phyloP scores from a whole-genome alignment of 1,140 invertebrate species.

The Cherax quadricarinatus region DNA sequence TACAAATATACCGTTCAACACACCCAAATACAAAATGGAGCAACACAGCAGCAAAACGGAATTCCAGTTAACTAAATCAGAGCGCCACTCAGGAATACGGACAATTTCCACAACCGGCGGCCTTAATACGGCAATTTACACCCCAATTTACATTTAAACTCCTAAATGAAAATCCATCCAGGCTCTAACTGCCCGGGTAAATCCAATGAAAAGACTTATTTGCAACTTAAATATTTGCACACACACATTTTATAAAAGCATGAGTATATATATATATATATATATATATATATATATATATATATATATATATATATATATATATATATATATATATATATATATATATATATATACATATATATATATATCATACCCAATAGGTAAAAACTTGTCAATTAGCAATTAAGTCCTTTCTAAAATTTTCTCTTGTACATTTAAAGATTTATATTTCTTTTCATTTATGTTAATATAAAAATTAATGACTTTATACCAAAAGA shows the following conservation, averaged over 20 bases:
- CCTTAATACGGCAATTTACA: not conserved
- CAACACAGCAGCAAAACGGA: too few species aligned
- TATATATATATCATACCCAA: not conserved
- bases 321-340: not conserved
- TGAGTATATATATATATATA: too few species aligned
- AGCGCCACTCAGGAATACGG: not conserved
- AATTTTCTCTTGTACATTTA: too few species aligned
- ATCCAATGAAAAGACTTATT: not conserved
- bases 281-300: not conserved
- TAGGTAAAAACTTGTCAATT: too few species aligned
- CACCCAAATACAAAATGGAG: too few species aligned
- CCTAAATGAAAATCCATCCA: conserved; percentile 6
- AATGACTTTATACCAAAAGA: too few species aligned
- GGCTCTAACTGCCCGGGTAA: not conserved
- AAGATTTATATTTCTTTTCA: too few species aligned
- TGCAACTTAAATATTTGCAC: not conserved
- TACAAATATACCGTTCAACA: too few species aligned
- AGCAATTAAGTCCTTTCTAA: too few species aligned
- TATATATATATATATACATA: not conserved
- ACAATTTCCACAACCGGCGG: not conserved
- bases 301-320: conserved; percentile 9
- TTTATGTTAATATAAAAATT: too few species aligned
- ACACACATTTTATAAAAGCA: not conserved
- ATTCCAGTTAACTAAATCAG: not conserved
- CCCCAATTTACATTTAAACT: not conserved